A percentile compares a stretch with the other conserved stretches of the same genome.
Conservation (phyloP, 2,797 vertebrate species). For the Darevskia mixta region DNA sequence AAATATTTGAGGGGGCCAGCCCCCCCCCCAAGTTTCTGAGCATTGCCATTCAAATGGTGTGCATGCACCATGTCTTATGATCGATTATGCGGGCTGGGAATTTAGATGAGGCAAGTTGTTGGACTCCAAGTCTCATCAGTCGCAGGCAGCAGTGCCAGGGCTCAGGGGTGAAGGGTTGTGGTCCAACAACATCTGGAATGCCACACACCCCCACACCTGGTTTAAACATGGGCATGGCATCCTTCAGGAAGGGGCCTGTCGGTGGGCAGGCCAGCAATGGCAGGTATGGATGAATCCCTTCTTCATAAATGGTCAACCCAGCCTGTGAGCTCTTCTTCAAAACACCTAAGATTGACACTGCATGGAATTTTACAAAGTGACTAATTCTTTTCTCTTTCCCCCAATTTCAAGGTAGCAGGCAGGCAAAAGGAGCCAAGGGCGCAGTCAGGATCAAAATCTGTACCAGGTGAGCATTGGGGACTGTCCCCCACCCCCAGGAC, state of each 20-base stretch:
- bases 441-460: conserved; percentile 76
- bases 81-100: too few relatives aligned
- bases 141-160: neutral
- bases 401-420: conserved; percentile 64
- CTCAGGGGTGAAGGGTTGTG: neutral
- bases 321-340: neutral
- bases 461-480: conserved; percentile 69
- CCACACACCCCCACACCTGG: neutral
- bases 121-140: neutral
- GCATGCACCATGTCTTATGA: too few relatives aligned
- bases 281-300: too few relatives aligned
- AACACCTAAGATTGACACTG: neutral
- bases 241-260: neutral
- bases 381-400: neutral
- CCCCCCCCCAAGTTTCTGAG: too few relatives aligned
- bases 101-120: neutral
- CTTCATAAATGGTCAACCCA: neutral
- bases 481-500: neutral
- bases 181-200: neutral
- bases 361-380: neutral
- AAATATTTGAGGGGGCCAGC: too few relatives aligned
- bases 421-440: conserved; percentile 41
- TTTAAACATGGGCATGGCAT: neutral
- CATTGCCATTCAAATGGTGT: too few relatives aligned
- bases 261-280: neutral